Percentiles rank a stretch among this genome's conserved stretches.
These are phyloP conservation scores for Gymnarchus niloticus DNA, from an alignment of 2,113 vertebrate genomes.

Conservation along the genomic window DNA sequence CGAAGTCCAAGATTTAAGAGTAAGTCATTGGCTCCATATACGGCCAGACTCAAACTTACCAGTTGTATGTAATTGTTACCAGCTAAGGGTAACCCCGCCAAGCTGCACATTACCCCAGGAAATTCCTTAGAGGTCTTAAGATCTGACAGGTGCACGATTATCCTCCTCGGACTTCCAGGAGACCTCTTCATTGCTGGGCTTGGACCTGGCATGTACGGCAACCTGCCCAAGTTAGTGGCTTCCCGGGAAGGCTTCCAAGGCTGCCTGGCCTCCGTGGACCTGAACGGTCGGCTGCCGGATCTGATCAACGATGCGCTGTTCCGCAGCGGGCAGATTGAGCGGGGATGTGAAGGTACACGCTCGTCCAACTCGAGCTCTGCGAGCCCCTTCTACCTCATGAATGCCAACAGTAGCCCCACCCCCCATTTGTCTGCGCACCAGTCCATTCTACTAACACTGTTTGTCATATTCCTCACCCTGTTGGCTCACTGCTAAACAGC, in stretches of 20 bases:
- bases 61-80: neutral
- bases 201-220: constrained; percentile 89
- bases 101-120: neutral
- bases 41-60: neutral
- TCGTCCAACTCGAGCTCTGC: constrained; percentile 50
- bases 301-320: constrained; percentile 89
- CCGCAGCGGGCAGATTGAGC: constrained; percentile 94
- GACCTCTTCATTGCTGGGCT: constrained; percentile 95
- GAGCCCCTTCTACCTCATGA: constrained; percentile 62
- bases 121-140: neutral
- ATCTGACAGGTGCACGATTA: neutral
- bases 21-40: neutral
- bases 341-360: constrained; percentile 94
- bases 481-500: constrained; percentile 35
- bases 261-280: constrained; percentile 91
- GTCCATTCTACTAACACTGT: constrained; percentile 47
- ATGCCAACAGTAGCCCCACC: constrained; percentile 55
- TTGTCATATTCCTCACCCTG: constrained; percentile 38
- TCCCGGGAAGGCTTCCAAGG: constrained; percentile 96
- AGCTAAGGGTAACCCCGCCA: neutral
- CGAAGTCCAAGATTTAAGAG: neutral
- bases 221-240: constrained; percentile 88
- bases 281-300: constrained; percentile 93
- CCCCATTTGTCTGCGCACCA: constrained; percentile 38
- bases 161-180: constrained; percentile 56